Evolutionary conservation across 2,113 vertebrate genomes (phyloP), one percentile per base, ranked within the genome.

Genomic region (Numida meleagris): DNA sequence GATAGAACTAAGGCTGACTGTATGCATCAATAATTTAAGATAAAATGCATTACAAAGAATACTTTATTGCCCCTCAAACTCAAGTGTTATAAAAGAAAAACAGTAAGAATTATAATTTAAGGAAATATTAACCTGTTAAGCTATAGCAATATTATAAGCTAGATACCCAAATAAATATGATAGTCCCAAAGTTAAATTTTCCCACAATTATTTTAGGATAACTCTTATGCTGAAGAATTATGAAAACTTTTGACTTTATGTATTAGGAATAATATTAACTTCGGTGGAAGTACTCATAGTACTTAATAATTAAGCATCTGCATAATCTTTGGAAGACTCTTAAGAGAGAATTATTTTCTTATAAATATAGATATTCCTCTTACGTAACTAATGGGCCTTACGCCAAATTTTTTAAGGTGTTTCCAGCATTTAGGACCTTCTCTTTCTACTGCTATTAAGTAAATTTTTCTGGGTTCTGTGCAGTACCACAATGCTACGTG

Each of bases 241-340:
- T 31, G 77, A 67, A 27, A 0, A 6, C 19, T 67, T 16, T 79
- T 79, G 58, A 40, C 67, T 84, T 93, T 93, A 57, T 84, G 23
- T n/a, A 36, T 78, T 89, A 57, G 51, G 74, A 82, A 90, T 78
- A 90, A 10, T 72, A 15, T 42, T 81, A 79, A 82, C 83, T 68
- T 68, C 82, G 71, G 61, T 43, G 29, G 29, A 29, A 91, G 16
- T 45, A 87, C 36, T 93, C 45, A 12, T 25, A 46, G 13, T 46
- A 23, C 21, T 83, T 88, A 86, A 95, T 81, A 78, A 93, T 93
- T 91, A 91, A 92, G 34, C 38, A 83, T 12, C 43, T 86, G 51
- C 40, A 23, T 45, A 87, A 84, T 76, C 29, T 40, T 82, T 89
- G 36, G 31, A 81, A 1, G 16, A 68, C 59, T 66, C 70, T 85